Conservation (phyloP, 2,797 vertebrate species). For the Ataeniobius toweri region DNA sequence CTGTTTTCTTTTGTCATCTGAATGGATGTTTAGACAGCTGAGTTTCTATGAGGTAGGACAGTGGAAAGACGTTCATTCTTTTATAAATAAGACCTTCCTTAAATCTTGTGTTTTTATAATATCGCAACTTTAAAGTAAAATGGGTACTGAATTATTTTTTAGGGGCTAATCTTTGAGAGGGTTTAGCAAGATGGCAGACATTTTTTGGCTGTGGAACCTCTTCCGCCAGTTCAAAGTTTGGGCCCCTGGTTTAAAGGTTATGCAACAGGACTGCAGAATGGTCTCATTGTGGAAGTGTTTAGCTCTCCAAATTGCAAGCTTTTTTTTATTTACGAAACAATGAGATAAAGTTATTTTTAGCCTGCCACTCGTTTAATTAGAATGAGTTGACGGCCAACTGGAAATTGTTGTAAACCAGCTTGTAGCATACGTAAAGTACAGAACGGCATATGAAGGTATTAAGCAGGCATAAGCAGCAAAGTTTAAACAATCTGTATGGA, state of each 20-base stretch:
- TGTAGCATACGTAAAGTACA: background rate
- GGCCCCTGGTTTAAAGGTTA: conserved; percentile 37
- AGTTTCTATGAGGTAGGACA: background rate
- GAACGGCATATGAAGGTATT: conserved; percentile 4
- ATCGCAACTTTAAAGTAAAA: conserved; percentile 1
- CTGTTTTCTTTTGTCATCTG: background rate
- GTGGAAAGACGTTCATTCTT: background rate
- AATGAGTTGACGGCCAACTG: background rate
- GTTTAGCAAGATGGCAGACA: background rate
- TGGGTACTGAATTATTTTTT: conserved; percentile 16
- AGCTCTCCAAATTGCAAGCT: conserved; percentile 5
- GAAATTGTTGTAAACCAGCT: background rate
- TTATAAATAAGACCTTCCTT: background rate
- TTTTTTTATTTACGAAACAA: background rate
- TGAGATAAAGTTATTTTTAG: conserved; percentile 18
- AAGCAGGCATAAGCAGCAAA: background rate
- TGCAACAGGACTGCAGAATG: conserved; percentile 33
- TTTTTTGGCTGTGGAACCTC: conserved; percentile 17
- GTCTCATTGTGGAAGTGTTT: conserved; percentile 28
- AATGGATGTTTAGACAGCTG: background rate
- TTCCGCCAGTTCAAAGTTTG: conserved; percentile 43
- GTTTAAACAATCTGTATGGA: background rate
- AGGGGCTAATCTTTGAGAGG: conserved; percentile 15
- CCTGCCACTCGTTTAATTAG: background rate
- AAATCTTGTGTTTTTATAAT: background rate